Conservation (phyloP, 2,113 vertebrate genomes). For the Bos indicus region DNA sequence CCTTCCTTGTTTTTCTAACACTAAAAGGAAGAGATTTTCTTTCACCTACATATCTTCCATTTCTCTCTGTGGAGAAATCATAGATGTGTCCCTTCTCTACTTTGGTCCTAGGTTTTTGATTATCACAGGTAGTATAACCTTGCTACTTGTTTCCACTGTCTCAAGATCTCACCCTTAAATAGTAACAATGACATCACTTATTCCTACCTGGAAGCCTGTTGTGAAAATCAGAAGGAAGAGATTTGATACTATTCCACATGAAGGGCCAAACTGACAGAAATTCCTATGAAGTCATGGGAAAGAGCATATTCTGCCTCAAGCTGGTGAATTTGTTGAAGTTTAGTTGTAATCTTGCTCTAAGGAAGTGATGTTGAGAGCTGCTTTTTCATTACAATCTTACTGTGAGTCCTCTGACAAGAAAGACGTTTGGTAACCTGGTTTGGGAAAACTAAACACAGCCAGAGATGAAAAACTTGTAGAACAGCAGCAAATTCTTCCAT, state of each 20-base stretch:
- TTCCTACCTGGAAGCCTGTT: not conserved
- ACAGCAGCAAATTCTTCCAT: not conserved
- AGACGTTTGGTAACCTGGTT: not conserved
- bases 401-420: not conserved
- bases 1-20: not conserved
- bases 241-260: not conserved
- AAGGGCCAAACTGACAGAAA: not conserved
- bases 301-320: not conserved
- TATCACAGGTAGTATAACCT: not conserved
- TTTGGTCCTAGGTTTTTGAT: not conserved
- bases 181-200: not conserved
- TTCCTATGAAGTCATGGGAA: not conserved
- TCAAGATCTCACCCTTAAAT: not conserved
- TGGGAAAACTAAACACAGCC: not conserved
- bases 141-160: not conserved
- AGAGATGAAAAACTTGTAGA: not conserved
- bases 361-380: not conserved
- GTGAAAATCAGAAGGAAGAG: slow-evolving; percentile 8
- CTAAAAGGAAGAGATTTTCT: not conserved
- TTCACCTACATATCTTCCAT: not conserved
- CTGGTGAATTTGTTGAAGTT: not conserved
- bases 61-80: not conserved
- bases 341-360: not conserved
- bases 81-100: not conserved
- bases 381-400: not conserved